phyloP scores from a whole-genome alignment of 2,113 vertebrate species.

The Leucoraja erinaceus region DNA sequence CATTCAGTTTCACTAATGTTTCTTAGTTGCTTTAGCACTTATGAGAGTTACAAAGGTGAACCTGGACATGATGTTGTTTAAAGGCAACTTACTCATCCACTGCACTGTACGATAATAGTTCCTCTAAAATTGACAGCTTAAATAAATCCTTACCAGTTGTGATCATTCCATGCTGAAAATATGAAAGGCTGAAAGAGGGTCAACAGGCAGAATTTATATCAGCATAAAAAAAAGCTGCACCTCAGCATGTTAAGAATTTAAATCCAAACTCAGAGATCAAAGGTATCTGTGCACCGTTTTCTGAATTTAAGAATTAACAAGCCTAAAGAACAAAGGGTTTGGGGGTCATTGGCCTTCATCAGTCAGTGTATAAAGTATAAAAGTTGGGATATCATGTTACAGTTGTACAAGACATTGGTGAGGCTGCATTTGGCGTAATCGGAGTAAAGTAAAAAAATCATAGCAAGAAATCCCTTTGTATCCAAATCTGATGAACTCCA shows the following conservation, averaged over 20 bases:
- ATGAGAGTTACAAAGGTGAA: not conserved
- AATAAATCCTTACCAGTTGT: not conserved
- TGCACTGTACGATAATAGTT: not conserved
- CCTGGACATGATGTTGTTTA: not conserved
- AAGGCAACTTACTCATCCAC: not conserved
- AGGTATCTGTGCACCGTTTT: not conserved
- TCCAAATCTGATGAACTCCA: not conserved
- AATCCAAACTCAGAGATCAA: not conserved
- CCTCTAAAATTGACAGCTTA: conserved; percentile 6
- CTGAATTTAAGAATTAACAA: conserved; percentile 2
- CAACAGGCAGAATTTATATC: not conserved
- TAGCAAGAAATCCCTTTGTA: not conserved
- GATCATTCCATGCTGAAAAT: not conserved
- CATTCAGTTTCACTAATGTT: not conserved
- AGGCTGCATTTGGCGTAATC: not conserved
- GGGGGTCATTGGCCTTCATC: no score
- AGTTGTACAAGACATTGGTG: no score
- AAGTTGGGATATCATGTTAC: no score
- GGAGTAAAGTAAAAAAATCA: not conserved
- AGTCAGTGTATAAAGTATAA: no score
- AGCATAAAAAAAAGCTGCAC: not conserved
- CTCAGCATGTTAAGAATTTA: not conserved
- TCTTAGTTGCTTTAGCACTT: not conserved
- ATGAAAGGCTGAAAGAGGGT: not conserved
- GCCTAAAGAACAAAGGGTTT: not conserved